Conservation (phyloP, 2,888 invertebrate species). For the Aporophyla nigra region DNA sequence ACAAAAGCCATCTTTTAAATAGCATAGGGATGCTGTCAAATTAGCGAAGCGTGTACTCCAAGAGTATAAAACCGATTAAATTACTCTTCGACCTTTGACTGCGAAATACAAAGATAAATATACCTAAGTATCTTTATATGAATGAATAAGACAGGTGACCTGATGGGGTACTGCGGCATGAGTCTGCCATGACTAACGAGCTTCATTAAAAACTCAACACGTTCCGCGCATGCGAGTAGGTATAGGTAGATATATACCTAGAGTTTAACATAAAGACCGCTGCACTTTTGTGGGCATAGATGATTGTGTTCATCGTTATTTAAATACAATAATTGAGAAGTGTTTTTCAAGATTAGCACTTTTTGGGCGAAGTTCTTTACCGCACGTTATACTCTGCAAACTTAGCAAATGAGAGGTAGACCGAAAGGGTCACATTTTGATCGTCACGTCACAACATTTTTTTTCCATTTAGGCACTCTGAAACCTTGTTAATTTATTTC, state of each 20-base stretch:
- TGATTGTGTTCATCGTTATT: background rate
- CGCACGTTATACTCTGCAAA: background rate
- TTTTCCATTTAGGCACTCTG: background rate
- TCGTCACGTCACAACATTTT: background rate
- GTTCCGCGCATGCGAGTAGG: conserved; percentile 21
- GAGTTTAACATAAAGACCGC: background rate
- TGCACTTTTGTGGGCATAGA: background rate
- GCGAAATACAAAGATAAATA: background rate
- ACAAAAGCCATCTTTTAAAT: background rate
- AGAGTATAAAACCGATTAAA: background rate
- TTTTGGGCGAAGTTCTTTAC: background rate
- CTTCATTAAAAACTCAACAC: conserved; percentile 54
- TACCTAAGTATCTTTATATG: background rate
- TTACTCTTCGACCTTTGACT: background rate
- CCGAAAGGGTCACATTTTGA: background rate
- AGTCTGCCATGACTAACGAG: conserved; percentile 35
- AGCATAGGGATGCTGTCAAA: background rate
- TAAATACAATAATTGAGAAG: background rate
- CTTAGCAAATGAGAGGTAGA: background rate
- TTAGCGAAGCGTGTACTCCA: background rate
- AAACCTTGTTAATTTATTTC: background rate
- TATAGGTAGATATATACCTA: no score
- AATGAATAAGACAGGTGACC: conserved; percentile 18
- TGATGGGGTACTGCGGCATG: conserved; percentile 29
- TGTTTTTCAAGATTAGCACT: background rate